Evolutionary conservation across 2,113 vertebrate species (phyloP).

Genomic region (Oreochromis tanganicae): DNA sequence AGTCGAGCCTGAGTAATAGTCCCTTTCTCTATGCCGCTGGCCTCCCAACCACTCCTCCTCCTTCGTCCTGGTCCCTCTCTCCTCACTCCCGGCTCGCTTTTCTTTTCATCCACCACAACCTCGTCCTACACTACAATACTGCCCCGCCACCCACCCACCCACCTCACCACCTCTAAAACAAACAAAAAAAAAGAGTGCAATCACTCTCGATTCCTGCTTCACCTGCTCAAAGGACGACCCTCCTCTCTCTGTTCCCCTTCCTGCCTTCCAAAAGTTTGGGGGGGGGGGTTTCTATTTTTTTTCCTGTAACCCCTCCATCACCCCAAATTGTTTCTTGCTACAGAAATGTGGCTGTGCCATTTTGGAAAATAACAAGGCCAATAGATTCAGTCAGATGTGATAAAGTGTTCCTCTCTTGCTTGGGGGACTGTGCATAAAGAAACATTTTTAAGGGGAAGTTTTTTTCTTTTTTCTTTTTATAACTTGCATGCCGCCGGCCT

Average conservation of each 20-base stretch:
- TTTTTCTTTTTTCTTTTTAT: slow-evolving; percentile 32
- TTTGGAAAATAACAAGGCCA: slow-evolving; percentile 45
- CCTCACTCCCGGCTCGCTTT: slow-evolving; percentile 10
- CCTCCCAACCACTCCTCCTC: slow-evolving; percentile 33
- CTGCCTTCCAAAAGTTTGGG: neutral
- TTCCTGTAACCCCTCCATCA: neutral
- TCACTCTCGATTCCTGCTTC: slow-evolving; percentile 37
- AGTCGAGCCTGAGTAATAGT: slow-evolving; percentile 61
- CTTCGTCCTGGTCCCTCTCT: neutral
- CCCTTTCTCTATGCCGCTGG: slow-evolving; percentile 46
- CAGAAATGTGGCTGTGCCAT: slow-evolving; percentile 28
- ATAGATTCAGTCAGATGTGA: slow-evolving; percentile 59
- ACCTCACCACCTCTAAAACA: slow-evolving; percentile 23
- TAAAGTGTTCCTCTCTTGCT: slow-evolving; percentile 48
- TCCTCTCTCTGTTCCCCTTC: neutral
- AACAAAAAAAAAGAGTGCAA: slow-evolving; percentile 31
- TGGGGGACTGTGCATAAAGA: slow-evolving; percentile 50
- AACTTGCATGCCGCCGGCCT: slow-evolving; percentile 42
- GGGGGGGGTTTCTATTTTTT: fast-evolving
- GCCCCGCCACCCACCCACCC: neutral
- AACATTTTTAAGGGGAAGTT: slow-evolving; percentile 32
- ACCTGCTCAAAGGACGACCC: slow-evolving; percentile 32
- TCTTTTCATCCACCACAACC: slow-evolving; percentile 35
- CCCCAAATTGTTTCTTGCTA: slow-evolving; percentile 27
- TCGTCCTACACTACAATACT: neutral